A percentile compares a stretch with the other conserved stretches of the same genome.
These are phyloP conservation scores for Rhinogobius similis DNA, from an alignment of 2,113 vertebrate genomes.

Conservation along the genomic window DNA sequence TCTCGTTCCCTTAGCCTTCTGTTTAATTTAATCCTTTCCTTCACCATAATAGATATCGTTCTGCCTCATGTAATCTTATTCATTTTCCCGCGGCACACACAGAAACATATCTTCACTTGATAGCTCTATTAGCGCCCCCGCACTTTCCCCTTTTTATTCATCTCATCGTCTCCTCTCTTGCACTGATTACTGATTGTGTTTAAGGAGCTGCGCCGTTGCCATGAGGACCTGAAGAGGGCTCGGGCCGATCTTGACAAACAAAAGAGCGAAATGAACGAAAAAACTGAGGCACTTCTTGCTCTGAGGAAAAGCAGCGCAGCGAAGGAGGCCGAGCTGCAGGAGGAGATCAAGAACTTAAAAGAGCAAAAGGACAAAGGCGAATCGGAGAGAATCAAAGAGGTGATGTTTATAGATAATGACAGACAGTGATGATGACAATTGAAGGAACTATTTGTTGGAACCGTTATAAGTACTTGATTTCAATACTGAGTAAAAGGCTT, in stretches of 20 bases:
- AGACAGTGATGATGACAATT: too few relatives aligned
- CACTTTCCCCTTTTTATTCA: slow-evolving; percentile 20
- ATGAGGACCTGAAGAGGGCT: slow-evolving; percentile 72
- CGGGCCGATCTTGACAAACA: slow-evolving; percentile 63
- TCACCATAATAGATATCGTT: background rate
- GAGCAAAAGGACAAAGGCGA: slow-evolving; percentile 73
- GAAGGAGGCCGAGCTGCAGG: slow-evolving; percentile 72
- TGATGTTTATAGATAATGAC: slow-evolving; percentile 11
- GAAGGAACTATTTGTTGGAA: too few relatives aligned
- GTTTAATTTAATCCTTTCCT: background rate
- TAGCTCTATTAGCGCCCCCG: slow-evolving; percentile 3
- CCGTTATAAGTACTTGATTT: too few relatives aligned
- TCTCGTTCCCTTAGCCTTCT: background rate
- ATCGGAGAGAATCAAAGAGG: slow-evolving; percentile 74
- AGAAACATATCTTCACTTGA: background rate
- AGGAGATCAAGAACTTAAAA: slow-evolving; percentile 69
- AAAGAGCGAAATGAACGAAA: slow-evolving; percentile 66
- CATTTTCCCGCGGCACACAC: background rate
- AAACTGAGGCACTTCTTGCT: slow-evolving; percentile 75
- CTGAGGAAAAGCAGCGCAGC: slow-evolving; percentile 73
- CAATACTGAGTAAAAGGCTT: too few relatives aligned
- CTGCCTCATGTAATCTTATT: slow-evolving; percentile 20
- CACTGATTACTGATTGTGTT: slow-evolving; percentile 20
- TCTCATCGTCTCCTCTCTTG: slow-evolving; percentile 23
- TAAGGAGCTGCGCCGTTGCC: slow-evolving; percentile 79